Evolutionary conservation across 2,113 vertebrate genomes (phyloP).

Genomic region (Leptodactylus fuscus): DNA sequence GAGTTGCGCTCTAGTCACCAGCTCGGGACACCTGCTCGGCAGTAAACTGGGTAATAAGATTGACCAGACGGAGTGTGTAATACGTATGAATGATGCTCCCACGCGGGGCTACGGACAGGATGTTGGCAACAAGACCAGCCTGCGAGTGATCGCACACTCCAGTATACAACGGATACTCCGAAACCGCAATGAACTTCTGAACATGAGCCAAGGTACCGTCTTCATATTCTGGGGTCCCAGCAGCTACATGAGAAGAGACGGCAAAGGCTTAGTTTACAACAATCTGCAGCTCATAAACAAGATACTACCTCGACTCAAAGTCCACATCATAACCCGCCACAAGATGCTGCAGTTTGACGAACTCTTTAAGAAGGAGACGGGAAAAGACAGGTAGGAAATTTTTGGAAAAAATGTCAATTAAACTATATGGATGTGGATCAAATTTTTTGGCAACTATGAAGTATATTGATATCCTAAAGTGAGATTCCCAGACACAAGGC

Average conservation of each 20-base stretch:
- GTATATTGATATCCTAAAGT: too few relatives aligned
- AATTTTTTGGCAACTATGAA: too few relatives aligned
- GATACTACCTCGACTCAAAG: constrained; percentile 89
- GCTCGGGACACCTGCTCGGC: constrained; percentile 90
- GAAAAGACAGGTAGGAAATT: constrained; percentile 90
- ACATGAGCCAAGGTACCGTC: constrained; percentile 88
- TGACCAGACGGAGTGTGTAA: constrained; percentile 90
- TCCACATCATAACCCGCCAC: constrained; percentile 94
- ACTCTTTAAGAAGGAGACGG: constrained; percentile 95
- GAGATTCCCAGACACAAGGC: too few relatives aligned
- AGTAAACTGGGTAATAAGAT: constrained; percentile 84
- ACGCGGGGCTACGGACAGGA: constrained; percentile 80
- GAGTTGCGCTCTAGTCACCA: constrained; percentile 91
- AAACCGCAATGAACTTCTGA: constrained; percentile 89
- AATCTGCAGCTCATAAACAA: constrained; percentile 95
- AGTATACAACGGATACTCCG: constrained; percentile 93
- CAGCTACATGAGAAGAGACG: constrained; percentile 94
- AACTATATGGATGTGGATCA: too few relatives aligned
- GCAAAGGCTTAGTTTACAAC: constrained; percentile 94
- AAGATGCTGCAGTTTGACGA: constrained; percentile 98
- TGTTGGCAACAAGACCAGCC: constrained; percentile 89
- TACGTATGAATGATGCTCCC: constrained; percentile 97
- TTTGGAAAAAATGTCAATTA: too few relatives aligned
- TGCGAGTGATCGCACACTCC: constrained; percentile 94
- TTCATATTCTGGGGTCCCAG: constrained; percentile 99